Conservation (phyloP, 2,797 vertebrate species). For the Cossypha polioptera region DNA sequence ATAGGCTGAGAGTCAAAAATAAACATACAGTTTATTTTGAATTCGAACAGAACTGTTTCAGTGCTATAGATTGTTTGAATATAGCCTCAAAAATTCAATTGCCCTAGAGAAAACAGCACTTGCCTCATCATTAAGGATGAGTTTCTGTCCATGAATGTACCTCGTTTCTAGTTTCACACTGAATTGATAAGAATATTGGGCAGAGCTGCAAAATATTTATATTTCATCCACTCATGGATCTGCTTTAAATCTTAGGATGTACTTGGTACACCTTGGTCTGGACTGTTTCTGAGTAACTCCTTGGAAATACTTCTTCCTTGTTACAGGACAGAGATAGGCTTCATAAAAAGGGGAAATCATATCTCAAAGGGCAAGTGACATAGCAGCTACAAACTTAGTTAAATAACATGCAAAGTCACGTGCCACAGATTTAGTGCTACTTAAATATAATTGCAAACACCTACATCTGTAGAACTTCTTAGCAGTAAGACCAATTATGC, state of each 20-base stretch:
- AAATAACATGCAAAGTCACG: not conserved
- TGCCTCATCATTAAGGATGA: not conserved
- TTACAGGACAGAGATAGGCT: not conserved
- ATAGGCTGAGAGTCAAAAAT: not conserved
- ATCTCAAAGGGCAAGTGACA: not conserved
- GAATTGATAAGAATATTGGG: not conserved
- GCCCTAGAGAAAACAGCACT: not conserved
- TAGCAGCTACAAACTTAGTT: not conserved
- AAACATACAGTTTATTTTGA: not conserved
- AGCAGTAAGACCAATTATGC: not conserved
- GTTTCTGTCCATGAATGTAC: not conserved
- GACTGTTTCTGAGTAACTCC: not conserved
- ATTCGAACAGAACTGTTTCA: not conserved
- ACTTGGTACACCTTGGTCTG: not conserved
- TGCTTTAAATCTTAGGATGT: not conserved
- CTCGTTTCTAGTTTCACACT: not conserved
- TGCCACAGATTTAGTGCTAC: not conserved
- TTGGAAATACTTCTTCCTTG: not conserved
- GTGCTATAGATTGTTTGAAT: not conserved
- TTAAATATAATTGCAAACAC: not conserved
- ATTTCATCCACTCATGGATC: not conserved
- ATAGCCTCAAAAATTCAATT: not conserved
- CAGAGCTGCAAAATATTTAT: not conserved
- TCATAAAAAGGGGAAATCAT: not conserved
- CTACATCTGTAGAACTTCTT: not conserved